Percentiles rank a stretch among this genome's conserved stretches.
Conservation (phyloP, 1,140 invertebrate genomes). For the Drosophila ironensis region DNA sequence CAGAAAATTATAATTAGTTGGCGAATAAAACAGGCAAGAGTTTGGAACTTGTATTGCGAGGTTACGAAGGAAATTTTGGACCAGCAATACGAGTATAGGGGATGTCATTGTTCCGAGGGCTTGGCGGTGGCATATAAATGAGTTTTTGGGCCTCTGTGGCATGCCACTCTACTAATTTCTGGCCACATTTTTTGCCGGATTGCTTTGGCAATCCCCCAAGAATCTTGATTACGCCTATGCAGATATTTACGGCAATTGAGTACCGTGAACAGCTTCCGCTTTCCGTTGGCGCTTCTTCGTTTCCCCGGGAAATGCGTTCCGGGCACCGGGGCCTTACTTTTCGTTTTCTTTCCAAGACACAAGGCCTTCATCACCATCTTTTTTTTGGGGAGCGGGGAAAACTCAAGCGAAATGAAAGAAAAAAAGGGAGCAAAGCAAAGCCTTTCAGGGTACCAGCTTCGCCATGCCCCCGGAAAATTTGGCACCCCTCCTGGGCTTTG, state of each 20-base stretch:
- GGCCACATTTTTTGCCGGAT: too few species aligned
- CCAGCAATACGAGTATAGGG: too few species aligned
- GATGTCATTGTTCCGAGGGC: too few species aligned
- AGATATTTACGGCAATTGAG: slow-evolving; percentile 42
- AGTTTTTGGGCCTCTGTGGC: too few species aligned
- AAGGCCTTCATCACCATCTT: slow-evolving; percentile 32
- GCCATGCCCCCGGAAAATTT: too few species aligned
- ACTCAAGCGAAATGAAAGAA: background rate
- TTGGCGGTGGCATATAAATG: too few species aligned
- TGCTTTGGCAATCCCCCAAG: slow-evolving; percentile 33
- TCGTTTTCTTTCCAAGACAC: background rate
- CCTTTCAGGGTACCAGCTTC: slow-evolving; percentile 3
- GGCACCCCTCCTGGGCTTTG: slow-evolving; percentile 15
- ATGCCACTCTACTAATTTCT: background rate
- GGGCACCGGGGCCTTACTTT: slow-evolving; percentile 19
- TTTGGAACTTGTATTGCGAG: too few species aligned
- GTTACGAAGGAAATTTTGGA: too few species aligned
- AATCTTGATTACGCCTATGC: slow-evolving; percentile 38
- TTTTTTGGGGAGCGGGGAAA: background rate
- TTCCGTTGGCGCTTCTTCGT: background rate
- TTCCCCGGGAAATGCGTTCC: slow-evolving; percentile 22
- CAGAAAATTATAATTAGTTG: background rate
- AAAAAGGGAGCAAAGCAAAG: slow-evolving; percentile 1
- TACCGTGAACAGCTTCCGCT: slow-evolving; percentile 8
- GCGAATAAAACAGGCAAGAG: too few species aligned